Evolutionary conservation across 30 jellyfish, hydroid and myxozoan genomes (phyloP).

Genomic region (Catostylus mosaicus): DNA sequence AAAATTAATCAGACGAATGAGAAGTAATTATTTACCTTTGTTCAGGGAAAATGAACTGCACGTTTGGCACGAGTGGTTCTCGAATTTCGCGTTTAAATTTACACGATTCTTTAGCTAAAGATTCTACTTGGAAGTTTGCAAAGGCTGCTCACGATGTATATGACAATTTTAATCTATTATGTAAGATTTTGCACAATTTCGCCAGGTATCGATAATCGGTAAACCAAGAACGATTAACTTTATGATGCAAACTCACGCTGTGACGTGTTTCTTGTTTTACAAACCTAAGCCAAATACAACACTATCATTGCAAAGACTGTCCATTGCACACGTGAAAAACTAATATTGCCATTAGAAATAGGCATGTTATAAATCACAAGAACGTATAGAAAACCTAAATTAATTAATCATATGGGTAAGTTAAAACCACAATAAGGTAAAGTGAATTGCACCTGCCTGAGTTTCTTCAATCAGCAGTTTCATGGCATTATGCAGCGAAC

Average conservation of each 20-base stretch:
- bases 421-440: not conserved
- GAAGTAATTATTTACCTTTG: too few species aligned
- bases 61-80: too few species aligned
- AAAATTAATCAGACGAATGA: too few species aligned
- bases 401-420: conserved; percentile 12
- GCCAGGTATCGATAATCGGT: too few species aligned
- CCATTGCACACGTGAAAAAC: not conserved
- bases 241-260: not conserved
- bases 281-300: not conserved
- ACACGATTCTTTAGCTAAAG: too few species aligned
- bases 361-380: not conserved
- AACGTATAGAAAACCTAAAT: not conserved
- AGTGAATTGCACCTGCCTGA: conserved; percentile 7
- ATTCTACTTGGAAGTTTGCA: too few species aligned
- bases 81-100: too few species aligned
- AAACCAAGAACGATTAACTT: not conserved
- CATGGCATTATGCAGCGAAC: not conserved
- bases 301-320: not conserved
- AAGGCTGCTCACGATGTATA: too few species aligned
- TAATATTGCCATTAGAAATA: not conserved
- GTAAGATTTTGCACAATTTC: too few species aligned
- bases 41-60: too few species aligned
- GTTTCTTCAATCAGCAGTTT: not conserved
- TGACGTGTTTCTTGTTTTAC: not conserved
- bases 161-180: too few species aligned